These are phyloP conservation scores for Lypha dubia DNA, from an alignment of 2,888 invertebrate species.

Conservation along the genomic window DNA sequence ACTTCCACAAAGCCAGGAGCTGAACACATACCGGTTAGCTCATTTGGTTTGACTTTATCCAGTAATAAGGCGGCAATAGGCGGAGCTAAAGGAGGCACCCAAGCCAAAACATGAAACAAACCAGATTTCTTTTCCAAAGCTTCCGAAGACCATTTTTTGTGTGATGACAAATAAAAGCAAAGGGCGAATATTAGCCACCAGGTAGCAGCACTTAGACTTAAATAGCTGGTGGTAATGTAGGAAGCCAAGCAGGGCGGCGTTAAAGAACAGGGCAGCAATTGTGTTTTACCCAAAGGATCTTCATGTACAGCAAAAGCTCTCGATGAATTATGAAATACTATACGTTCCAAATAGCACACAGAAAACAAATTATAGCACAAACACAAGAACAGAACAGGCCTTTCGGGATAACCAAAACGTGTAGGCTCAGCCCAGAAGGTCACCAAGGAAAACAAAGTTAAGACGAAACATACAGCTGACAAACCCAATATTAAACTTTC, in stretches of 20 bases:
- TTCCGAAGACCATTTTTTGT: slow-evolving; percentile 96
- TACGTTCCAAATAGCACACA: slow-evolving; percentile 88
- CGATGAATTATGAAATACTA: slow-evolving; percentile 84
- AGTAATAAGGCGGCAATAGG: slow-evolving; percentile 92
- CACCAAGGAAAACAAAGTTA: slow-evolving; percentile 92
- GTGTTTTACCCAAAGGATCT: slow-evolving; percentile 81
- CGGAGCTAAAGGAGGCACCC: slow-evolving; percentile 94
- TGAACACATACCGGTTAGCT: slow-evolving; percentile 93
- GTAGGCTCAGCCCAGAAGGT: slow-evolving; percentile 95
- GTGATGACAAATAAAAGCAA: slow-evolving; percentile 95
- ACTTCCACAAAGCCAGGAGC: slow-evolving; percentile 83
- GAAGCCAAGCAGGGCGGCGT: slow-evolving; percentile 88
- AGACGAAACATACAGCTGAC: slow-evolving; percentile 90
- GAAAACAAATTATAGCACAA: slow-evolving; percentile 93
- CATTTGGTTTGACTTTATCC: slow-evolving; percentile 90
- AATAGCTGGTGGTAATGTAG: slow-evolving; percentile 90
- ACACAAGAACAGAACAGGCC: slow-evolving; percentile 95
- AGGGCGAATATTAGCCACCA: slow-evolving; percentile 96
- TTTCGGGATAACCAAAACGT: slow-evolving; percentile 95
- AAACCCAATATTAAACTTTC: slow-evolving; percentile 91
- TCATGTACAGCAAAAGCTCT: slow-evolving; percentile 78
- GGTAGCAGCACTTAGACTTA: slow-evolving; percentile 90
- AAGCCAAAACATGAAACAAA: slow-evolving; percentile 93
- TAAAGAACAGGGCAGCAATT: slow-evolving; percentile 82
- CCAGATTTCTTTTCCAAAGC: slow-evolving; percentile 93